Evolutionary conservation across 2,888 invertebrate species (phyloP).

Genomic region (Phyllotreta striolata): DNA sequence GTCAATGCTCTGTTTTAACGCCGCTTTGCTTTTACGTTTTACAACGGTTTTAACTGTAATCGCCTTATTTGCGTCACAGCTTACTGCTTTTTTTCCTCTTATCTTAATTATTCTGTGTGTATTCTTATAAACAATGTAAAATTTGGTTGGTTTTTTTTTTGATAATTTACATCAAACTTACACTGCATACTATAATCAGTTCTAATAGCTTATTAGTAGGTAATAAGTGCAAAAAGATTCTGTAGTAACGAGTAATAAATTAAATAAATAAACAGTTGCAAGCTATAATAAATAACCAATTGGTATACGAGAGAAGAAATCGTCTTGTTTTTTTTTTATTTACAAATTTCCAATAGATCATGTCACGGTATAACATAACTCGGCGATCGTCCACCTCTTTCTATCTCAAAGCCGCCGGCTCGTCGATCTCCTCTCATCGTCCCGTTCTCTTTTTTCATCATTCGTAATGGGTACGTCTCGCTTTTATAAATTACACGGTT

Average conservation of each 20-base stretch:
- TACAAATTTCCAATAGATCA: constrained; percentile 43
- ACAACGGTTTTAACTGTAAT: constrained; percentile 17
- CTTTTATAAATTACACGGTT: constrained; percentile 51
- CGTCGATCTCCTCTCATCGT: constrained; percentile 31
- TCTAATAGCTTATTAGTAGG: too few relatives aligned
- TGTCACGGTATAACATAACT: constrained; percentile 44
- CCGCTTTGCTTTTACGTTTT: constrained; percentile 5
- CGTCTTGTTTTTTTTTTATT: constrained; percentile 40
- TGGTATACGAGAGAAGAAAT: constrained; percentile 30
- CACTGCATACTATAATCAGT: too few relatives aligned
- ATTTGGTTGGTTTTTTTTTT: background rate
- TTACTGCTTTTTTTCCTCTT: background rate
- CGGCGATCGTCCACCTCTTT: constrained; percentile 36
- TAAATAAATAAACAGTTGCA: constrained; percentile 15
- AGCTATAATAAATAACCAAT: constrained; percentile 36
- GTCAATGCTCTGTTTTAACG: constrained; percentile 49
- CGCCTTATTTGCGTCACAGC: background rate
- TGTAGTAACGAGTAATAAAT: constrained; percentile 11
- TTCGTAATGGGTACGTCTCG: constrained; percentile 50
- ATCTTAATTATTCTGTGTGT: background rate
- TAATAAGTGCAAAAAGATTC: too few relatives aligned
- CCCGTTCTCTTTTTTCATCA: constrained; percentile 46
- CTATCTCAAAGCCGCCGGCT: constrained; percentile 14
- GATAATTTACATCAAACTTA: too few relatives aligned
- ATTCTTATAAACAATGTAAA: background rate